A percentile compares a stretch with the other conserved stretches of the same genome.
Evolutionary conservation across 1,140 invertebrate genomes (phyloP).

Genomic region (Megalopta genalis): DNA sequence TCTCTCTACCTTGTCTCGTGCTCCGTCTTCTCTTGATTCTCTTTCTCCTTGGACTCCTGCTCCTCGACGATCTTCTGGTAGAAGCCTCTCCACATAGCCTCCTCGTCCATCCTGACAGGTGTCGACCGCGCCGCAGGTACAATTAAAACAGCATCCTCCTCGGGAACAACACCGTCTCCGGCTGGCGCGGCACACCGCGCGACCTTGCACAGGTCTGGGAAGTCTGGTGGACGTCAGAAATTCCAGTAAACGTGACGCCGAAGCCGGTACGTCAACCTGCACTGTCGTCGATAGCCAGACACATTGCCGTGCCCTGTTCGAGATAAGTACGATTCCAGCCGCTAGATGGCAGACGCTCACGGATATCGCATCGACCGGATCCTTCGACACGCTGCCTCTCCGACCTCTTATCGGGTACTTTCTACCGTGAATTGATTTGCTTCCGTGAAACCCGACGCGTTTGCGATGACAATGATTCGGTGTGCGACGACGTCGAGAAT

Average conservation of each 20-base stretch:
- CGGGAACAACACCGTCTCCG: not conserved
- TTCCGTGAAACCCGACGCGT: not conserved
- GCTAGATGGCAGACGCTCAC: conserved; percentile 39
- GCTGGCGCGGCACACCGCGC: not conserved
- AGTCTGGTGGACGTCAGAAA: not conserved
- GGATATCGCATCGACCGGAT: not conserved
- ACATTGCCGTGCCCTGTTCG: not conserved
- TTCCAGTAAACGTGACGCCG: conserved; percentile 50
- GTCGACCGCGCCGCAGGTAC: not conserved
- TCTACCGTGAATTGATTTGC: not conserved
- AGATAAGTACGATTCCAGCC: not conserved
- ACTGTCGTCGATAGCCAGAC: conserved; percentile 41
- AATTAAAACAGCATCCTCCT: not conserved
- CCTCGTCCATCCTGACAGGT: conserved; percentile 80
- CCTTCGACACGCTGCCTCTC: not conserved
- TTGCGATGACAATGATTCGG: not conserved
- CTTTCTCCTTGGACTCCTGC: conserved; percentile 81
- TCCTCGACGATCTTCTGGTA: conserved; percentile 84
- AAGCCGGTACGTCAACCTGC: conserved; percentile 49
- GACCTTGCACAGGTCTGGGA: not conserved
- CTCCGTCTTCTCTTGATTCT: conserved; percentile 80
- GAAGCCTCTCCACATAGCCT: conserved; percentile 86
- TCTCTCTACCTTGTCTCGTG: conserved; percentile 83
- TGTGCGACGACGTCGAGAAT: not conserved
- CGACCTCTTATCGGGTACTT: not conserved